These are phyloP conservation scores for Lepidochitona cinerea DNA, from an alignment of 2,888 invertebrate species.

Conservation along the genomic window DNA sequence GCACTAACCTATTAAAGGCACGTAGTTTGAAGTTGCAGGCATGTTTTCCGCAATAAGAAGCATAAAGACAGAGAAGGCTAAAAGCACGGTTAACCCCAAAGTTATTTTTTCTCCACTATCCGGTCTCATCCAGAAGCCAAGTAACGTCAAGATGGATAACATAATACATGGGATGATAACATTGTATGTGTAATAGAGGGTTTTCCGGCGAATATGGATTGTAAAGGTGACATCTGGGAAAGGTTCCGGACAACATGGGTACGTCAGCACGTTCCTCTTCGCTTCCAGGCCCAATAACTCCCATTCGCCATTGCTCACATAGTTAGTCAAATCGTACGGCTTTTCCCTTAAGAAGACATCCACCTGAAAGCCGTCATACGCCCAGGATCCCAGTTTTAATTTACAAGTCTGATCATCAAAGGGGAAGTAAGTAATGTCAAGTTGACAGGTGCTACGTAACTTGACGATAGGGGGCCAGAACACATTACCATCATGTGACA, in stretches of 20 bases:
- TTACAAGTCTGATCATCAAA: slow-evolving; percentile 60
- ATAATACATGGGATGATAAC: slow-evolving; percentile 71
- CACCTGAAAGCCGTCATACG: slow-evolving; percentile 66
- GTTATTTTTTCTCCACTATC: slow-evolving; percentile 71
- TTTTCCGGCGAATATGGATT: slow-evolving; percentile 73
- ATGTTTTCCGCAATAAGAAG: slow-evolving; percentile 72
- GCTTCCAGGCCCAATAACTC: slow-evolving; percentile 57
- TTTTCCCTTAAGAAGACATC: slow-evolving; percentile 56
- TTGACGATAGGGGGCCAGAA: slow-evolving; percentile 69
- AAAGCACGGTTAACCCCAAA: slow-evolving; percentile 69
- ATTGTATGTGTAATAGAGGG: slow-evolving; percentile 67
- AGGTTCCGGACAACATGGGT: slow-evolving; percentile 66
- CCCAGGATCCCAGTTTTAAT: slow-evolving; percentile 66
- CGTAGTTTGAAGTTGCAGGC: slow-evolving; percentile 72
- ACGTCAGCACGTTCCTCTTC: slow-evolving; percentile 61
- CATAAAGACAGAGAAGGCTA: slow-evolving; percentile 72
- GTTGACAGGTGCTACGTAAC: slow-evolving; percentile 61
- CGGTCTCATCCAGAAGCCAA: slow-evolving; percentile 72
- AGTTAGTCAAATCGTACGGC: slow-evolving; percentile 64
- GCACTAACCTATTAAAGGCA: slow-evolving; percentile 70
- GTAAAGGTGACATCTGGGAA: slow-evolving; percentile 72
- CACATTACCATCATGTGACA: slow-evolving; percentile 58
- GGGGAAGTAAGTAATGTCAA: slow-evolving; percentile 57
- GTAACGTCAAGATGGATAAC: slow-evolving; percentile 70
- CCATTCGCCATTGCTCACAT: slow-evolving; percentile 68